A percentile compares a stretch with the other conserved stretches of the same genome.
phyloP scores from a whole-genome alignment of 2,113 vertebrate species.

The Nothoprocta perdicaria region DNA sequence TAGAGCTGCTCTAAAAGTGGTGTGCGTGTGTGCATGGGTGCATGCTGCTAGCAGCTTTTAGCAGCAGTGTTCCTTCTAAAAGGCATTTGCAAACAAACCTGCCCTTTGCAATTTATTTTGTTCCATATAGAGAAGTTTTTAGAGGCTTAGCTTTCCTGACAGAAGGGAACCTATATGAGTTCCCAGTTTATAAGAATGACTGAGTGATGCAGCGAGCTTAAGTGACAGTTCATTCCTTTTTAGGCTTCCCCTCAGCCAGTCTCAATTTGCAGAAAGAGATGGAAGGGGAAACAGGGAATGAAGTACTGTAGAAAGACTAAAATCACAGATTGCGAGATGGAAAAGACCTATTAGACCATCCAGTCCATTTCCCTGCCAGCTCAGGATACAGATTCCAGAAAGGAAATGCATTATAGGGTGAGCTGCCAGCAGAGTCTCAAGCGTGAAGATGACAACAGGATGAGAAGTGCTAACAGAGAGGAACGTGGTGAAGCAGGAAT shows the following conservation, averaged over 20 bases:
- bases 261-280: slow-evolving; percentile 45
- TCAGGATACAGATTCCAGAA: neutral
- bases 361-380: neutral
- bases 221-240: slow-evolving; percentile 53
- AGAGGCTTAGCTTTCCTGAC: neutral
- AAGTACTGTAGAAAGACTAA: neutral
- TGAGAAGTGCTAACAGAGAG: neutral
- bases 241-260: slow-evolving; percentile 10
- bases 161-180: neutral
- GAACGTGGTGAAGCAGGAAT: neutral
- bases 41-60: neutral
- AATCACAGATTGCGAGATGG: neutral
- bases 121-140: neutral
- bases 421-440: neutral
- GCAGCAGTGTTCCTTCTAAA: neutral
- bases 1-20: neutral
- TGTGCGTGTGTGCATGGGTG: too few relatives aligned
- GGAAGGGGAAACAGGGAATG: slow-evolving; percentile 15
- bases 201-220: slow-evolving; percentile 42
- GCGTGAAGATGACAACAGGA: neutral
- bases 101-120: neutral
- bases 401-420: neutral
- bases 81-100: neutral
- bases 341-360: neutral
- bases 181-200: slow-evolving; percentile 35